phyloP scores from a whole-genome alignment of 2,888 invertebrate species.

The Sericinus montela region DNA sequence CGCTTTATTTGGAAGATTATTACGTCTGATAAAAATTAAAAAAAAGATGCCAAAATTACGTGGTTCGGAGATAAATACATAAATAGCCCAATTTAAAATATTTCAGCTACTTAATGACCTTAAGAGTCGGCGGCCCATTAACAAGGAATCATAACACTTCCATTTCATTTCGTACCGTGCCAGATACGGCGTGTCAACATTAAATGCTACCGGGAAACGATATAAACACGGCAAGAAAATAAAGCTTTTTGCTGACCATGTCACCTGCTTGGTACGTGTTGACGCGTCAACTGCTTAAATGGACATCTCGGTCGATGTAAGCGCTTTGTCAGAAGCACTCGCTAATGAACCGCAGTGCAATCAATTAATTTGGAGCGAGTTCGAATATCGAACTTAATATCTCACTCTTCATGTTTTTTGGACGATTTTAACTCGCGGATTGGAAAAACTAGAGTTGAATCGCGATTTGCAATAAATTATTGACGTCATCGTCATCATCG shows the following conservation, averaged over 20 bases:
- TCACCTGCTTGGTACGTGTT: constrained; percentile 45
- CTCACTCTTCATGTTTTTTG: constrained; percentile 5
- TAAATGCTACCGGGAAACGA: constrained; percentile 34
- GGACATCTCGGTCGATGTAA: constrained; percentile 36
- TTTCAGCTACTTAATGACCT: constrained; percentile 46
- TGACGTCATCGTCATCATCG: too few species aligned
- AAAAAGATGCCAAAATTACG: background rate
- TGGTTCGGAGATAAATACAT: constrained; percentile 53
- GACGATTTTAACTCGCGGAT: background rate
- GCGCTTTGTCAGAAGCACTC: constrained; percentile 37
- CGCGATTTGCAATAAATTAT: too few species aligned
- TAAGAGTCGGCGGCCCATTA: constrained; percentile 49
- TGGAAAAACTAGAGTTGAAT: background rate
- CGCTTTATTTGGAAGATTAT: constrained; percentile 3
- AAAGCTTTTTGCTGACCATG: constrained; percentile 40
- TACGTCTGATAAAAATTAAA: constrained; percentile 6
- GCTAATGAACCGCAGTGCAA: constrained; percentile 40
- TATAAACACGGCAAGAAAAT: constrained; percentile 36
- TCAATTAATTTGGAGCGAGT: constrained; percentile 31
- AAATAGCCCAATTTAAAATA: constrained; percentile 57
- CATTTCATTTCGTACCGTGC: constrained; percentile 16
- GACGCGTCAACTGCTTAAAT: constrained; percentile 48
- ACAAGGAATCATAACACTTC: constrained; percentile 40
- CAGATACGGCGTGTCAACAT: constrained; percentile 35
- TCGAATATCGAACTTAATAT: constrained; percentile 7